Evolutionary conservation across 2,113 vertebrate species (phyloP).

Genomic region (Formicarius rufipectus): DNA sequence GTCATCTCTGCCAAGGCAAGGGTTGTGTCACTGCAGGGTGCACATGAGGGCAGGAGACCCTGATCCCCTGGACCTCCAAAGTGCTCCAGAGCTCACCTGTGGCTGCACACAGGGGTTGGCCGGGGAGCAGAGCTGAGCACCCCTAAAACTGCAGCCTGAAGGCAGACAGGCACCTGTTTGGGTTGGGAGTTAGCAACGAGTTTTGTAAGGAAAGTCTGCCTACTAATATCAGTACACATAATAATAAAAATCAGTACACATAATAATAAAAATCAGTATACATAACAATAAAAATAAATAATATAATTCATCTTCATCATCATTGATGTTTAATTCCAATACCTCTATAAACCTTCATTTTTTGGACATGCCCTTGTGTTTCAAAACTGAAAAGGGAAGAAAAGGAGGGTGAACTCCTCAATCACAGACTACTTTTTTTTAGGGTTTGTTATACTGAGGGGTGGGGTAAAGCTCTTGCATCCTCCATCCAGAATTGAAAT

Average conservation of each 20-base stretch:
- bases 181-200: background rate
- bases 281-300: background rate
- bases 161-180: background rate
- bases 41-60: background rate
- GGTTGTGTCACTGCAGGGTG: background rate
- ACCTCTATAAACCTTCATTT: background rate
- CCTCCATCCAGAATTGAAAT: background rate
- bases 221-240: background rate
- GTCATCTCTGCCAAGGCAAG: background rate
- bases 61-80: background rate
- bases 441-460: background rate
- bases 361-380: background rate
- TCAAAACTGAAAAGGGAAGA: background rate
- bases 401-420: rapidly evolving
- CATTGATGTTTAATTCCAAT: background rate
- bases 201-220: background rate
- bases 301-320: background rate
- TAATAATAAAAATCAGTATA: too few relatives aligned
- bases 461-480: background rate
- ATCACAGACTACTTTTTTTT: background rate
- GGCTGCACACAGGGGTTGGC: background rate
- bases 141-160: background rate
- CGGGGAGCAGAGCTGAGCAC: background rate
- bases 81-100: background rate
- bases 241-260: background rate